phyloP scores from a whole-genome alignment of 2,888 invertebrate genomes.

The Sminthurides aquaticus region DNA sequence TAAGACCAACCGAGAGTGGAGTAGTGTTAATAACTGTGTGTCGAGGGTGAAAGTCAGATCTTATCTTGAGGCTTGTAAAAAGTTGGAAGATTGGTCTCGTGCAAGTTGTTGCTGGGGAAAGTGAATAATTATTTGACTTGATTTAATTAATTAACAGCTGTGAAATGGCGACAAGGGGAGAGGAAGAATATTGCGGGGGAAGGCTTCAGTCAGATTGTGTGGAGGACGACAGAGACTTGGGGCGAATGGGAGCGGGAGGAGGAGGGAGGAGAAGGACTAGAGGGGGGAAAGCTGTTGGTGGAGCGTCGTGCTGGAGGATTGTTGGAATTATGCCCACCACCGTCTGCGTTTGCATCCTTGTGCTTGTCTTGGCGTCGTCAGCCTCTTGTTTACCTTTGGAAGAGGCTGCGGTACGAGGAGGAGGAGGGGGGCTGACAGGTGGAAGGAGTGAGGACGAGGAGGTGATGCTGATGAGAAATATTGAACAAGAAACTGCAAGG shows the following conservation, averaged over 20 bases:
- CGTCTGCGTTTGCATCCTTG: neutral
- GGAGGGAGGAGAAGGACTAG: neutral
- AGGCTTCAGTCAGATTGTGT: neutral
- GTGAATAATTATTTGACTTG: neutral
- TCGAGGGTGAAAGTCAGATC: neutral
- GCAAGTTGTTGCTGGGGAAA: too few species aligned
- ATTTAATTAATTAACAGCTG: neutral
- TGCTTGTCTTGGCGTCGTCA: constrained; percentile 9
- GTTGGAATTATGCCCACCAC: neutral
- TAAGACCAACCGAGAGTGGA: neutral
- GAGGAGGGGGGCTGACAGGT: neutral
- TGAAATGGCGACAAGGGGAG: neutral
- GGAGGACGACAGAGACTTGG: neutral
- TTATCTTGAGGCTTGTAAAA: neutral
- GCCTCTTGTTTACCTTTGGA: constrained; percentile 15
- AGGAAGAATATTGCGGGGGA: neutral
- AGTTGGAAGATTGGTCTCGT: too few species aligned
- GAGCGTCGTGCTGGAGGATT: neutral
- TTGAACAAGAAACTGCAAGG: neutral
- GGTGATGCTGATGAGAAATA: neutral
- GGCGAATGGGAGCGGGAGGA: too few species aligned
- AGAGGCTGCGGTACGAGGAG: neutral
- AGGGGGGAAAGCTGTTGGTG: neutral
- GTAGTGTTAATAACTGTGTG: neutral
- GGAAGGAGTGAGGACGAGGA: neutral